Evolutionary conservation across 2,113 vertebrate genomes (phyloP), one percentile per base, ranked within the genome.

Genomic region (Cottus gobio): DNA sequence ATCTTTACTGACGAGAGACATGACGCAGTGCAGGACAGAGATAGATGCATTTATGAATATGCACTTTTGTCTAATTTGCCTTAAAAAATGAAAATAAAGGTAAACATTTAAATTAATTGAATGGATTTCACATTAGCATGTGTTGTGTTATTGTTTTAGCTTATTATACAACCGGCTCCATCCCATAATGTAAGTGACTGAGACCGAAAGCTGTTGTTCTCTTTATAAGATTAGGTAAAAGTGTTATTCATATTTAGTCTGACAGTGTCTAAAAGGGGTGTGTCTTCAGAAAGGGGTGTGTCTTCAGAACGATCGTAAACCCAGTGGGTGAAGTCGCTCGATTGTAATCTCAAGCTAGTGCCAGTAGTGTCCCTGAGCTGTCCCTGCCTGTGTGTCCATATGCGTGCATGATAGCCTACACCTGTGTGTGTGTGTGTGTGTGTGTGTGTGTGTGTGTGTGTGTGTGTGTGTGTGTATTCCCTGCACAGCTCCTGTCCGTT

Each of bases 401-500:
- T 72, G 48, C 28, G 54, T 68, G 46, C 58, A 74, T 83, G 81
- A 75, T 62, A 66, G 30, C 39, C 48, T 84, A 72, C 74, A 82
- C 75, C 72, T 89, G 70, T 50, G 69, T 52, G 65, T 72, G 54
- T 72, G 73, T 69, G 58, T 75, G 48, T 89, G 70, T 63, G 69
- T 58, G 64, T 71, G 61, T 75, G 57, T 68, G 65, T 74, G 71
- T 65, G 86, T 84, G 75, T 76, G 42, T 80, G 70, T 31, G 31
- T 58, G 61, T 44, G 77, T 76, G 34, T 71, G 58, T 70, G 65
- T 82, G 69, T 70, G 60, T 89, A 86, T 89, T 89, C 90, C 93
- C 90, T 66, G 76, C 72, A 56, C 88, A 83, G 81, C 63, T 86
- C 86, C 87, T 88, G 85, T 92, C 88, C 84, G 77, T 91, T 86